Percentiles rank a stretch among this genome's conserved stretches.
These are phyloP conservation scores for Lagorchestes hirsutus DNA, from an alignment of 2,797 vertebrate species.

Conservation along the genomic window DNA sequence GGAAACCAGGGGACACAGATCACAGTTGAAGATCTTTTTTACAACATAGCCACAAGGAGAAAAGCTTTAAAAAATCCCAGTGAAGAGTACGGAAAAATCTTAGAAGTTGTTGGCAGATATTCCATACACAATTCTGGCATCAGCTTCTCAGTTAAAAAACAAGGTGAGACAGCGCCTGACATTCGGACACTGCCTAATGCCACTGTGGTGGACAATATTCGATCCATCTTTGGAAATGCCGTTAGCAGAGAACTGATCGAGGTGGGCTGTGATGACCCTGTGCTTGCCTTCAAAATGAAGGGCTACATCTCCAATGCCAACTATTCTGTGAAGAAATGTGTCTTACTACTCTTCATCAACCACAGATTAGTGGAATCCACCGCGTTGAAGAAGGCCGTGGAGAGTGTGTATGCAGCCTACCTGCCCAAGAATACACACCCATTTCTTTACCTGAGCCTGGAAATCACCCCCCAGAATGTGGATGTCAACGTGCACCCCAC, in stretches of 20 bases:
- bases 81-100: constrained; percentile 96
- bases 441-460: constrained; percentile 88
- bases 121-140: no score
- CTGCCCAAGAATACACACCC: no score
- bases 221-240: constrained; percentile 94
- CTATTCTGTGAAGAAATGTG: constrained; percentile 97
- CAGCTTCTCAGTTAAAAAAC: constrained; percentile 84
- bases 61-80: constrained; percentile 95
- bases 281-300: constrained; percentile 93
- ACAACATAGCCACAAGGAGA: constrained; percentile 95
- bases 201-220: constrained; percentile 95
- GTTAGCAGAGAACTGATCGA: constrained; percentile 98
- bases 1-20: constrained; percentile 99
- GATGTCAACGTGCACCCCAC: constrained; percentile 99
- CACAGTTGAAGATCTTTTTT: constrained; percentile 97
- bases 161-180: constrained; percentile 95
- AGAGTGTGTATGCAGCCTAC: no score
- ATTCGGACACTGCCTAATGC: constrained; percentile 93
- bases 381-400: no score
- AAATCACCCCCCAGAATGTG: constrained; percentile 95
- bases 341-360: constrained; percentile 98
- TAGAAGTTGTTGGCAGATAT: constrained; percentile 97
- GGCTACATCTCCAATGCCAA: constrained; percentile 97
- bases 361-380: no score
- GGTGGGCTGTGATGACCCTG: constrained; percentile 93